Evolutionary conservation across 2,797 vertebrate genomes (phyloP).

Genomic region (Thunnus albacares): DNA sequence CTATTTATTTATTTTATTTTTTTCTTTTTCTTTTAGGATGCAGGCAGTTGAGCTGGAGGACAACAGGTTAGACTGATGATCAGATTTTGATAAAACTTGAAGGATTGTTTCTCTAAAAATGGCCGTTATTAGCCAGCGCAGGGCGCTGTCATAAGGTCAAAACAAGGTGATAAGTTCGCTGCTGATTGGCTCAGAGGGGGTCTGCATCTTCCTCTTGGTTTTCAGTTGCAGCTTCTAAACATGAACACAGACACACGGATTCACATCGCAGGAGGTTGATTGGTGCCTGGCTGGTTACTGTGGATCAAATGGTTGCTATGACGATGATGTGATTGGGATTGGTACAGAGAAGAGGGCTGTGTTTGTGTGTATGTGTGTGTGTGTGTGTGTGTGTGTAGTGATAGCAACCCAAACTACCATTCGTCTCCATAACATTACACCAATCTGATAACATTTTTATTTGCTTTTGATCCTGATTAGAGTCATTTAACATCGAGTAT

Average conservation of each 20-base stretch:
- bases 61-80: no score
- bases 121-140: constrained; percentile 50
- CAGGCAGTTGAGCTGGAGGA: no score
- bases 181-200: constrained; percentile 51
- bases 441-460: no score
- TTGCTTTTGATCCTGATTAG: no score
- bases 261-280: constrained; percentile 71
- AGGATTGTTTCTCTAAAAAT: not conserved
- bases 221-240: constrained; percentile 30
- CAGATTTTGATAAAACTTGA: no score
- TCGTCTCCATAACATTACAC: no score
- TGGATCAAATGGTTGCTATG: constrained; percentile 73
- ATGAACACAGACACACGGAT: not conserved
- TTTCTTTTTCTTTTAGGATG: no score
- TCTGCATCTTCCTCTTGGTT: not conserved
- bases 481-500: no score
- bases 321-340: constrained; percentile 55
- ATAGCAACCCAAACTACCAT: not conserved
- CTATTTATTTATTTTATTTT: no score
- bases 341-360: constrained; percentile 23
- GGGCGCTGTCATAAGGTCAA: constrained; percentile 22
- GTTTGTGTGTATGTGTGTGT: not conserved
- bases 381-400: not conserved
- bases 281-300: constrained; percentile 59
- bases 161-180: constrained; percentile 15